Base-by-base conservation (phyloP, 2,888 invertebrate genomes). In the Idaea straminata region DNA sequence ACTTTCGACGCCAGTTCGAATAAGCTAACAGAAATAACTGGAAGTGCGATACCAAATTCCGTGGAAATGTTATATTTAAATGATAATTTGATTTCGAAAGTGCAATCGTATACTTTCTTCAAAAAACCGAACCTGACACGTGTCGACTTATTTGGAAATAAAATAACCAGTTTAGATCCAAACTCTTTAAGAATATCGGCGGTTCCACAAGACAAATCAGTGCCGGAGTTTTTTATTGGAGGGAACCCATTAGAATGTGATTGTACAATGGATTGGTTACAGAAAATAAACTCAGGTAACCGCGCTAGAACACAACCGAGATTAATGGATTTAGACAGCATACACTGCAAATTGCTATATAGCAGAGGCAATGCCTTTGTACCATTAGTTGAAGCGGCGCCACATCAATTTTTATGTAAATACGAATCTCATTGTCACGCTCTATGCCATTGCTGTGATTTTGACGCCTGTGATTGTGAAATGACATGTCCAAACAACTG, bases 401-500 rank as follows among this genome's bases (percentile, higher is more conserved):
- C 96, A 59, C 96, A 96, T 80, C 96, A 97, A 87, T 97, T 97
- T 88, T 92, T 97, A 74, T 97, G 97, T 88, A 95, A 96, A 83
- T 97, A 97, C 84, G 95, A 96, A 70, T 95, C 95, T 71, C 96
- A 97, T 81, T 98, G 98, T 86, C 97, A 97, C 84, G 96, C 97
- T 5, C 88, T 96, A 71, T 98, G 98, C 83, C 96, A 97, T 81
- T 98, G 98, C 82, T 98, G 98, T 86, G 97, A 97, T 85, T 98
- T 97, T 83, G 97, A 97, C 80, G 97, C 97, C 57, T 98, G 98
- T 85, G 98, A 98, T 88, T 98, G 98, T 91, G 96, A 98, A 93
- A 97, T 97, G 96, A 97, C 96, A 63, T 98, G 98, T 81, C 98
- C 98, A 35, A 94, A 94, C 65, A 96, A 96, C 82, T 98, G 98